Base-by-base conservation (phyloP, 2,113 vertebrate genomes). In the Columba janthina region DNA sequence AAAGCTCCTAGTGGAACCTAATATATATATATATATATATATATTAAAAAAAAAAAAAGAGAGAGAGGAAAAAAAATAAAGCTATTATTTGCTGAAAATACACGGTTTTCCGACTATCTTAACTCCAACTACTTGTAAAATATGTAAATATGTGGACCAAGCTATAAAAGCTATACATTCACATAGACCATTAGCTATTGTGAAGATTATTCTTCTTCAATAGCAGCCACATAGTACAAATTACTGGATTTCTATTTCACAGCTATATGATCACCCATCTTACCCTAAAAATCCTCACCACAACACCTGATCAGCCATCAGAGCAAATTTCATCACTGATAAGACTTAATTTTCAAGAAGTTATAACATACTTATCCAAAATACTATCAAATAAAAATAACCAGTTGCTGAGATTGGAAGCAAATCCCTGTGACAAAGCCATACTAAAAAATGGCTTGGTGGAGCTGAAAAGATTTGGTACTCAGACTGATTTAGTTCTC, bases 211-310 rank as follows among this genome's bases (percentile, higher is more conserved):
- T 78, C 31, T 54, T 66, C 62, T 85, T 91, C 44, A 64, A 72
- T 25, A 92, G n/a, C 77, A 89, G 22, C 26, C 36, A 46, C 54
- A 50, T 70, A 90, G 85, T 64, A 73, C 73, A 94, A 87, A 92
- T 82, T 91, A 69, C 40, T 85, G 34, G 22, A 70, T 94, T 91
- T 77, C 70, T 76, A 66, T 89, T 95, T 96, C 74, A 85, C 77
- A 94, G 66, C 17, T 70, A 18, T 62, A 44, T 56, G 72, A 82
- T 61, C 44, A 60, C 32, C 62, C 1, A 0, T 10, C 29, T 92
- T 69, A 75, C 48, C 21, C 50, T 78, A 72, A 80, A 87, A 92
- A 72, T 48, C 60, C 61, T 85, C 57, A 56, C 82, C 44, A 53
- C 18, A 5, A 86, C 54, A 64, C 13, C 69, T 71, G 69, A 86